Base-by-base conservation (phyloP, 2,888 invertebrate species). In the Papilio gigon region DNA sequence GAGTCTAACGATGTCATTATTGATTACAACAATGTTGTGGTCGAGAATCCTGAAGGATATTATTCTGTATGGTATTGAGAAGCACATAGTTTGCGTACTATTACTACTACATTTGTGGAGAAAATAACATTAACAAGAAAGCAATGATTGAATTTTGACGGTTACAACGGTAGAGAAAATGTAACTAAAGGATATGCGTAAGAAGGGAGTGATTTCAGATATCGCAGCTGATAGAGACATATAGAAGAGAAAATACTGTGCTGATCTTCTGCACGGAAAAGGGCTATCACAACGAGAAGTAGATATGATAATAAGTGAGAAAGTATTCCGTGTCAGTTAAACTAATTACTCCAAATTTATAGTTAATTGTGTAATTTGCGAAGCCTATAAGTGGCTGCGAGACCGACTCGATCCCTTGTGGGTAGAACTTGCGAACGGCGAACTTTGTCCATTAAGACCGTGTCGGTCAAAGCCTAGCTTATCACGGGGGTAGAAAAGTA, bases 381-480 rank as follows among this genome's bases (percentile, higher is more conserved):
- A 77, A 77, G 76, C 70, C 70, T 56, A 66, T 69, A 9, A 50
- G 42, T 59, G 73, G 74, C 73, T 73, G 73, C 65, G 72, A 71
- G 72, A 75, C 71, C 73, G 74, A 80, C 77, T 75, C 76, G 69
- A 72, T 74, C 79, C 75, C 78, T 70, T 67, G 75, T 74, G 80
- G 78, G 74, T 68, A 77, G 84, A 85, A 87, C 87, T 88, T 87
- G 87, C 84, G 84, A 82, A 73, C 73, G 80, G 84, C 84, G 86
- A 89, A 88, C 86, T 88, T 89, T 82, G 78, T 78, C 85, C 85
- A 88, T 89, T 89, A 88, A 81, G 82, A 79, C 72, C 73, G 75
- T 75, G 71, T 70, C 73, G 77, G 82, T 80, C 84, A 84, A 84
- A 84, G 77, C 78, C 75, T 42, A 42, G 33, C 20, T 44, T 44